Evolutionary conservation across 2,888 invertebrate genomes (phyloP).

Genomic region (Drosophila gaucha): DNA sequence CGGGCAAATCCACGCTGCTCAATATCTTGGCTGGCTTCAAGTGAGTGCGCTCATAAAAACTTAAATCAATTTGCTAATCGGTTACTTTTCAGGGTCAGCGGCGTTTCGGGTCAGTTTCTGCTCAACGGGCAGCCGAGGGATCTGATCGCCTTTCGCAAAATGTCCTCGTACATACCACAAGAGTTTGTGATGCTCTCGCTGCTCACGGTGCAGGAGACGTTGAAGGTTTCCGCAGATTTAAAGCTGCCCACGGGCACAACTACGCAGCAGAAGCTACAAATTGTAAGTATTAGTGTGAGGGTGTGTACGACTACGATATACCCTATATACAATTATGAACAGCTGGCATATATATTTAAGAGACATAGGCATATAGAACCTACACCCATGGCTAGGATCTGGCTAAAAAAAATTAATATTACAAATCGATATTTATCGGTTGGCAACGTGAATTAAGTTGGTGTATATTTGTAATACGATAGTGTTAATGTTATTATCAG

Average conservation of each 20-base stretch:
- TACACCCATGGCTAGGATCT: too few species aligned
- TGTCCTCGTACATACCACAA: slow-evolving; percentile 93
- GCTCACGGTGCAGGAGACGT: slow-evolving; percentile 93
- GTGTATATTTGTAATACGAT: too few species aligned
- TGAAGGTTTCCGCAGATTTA: slow-evolving; percentile 92
- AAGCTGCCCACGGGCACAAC: slow-evolving; percentile 89
- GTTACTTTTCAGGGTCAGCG: slow-evolving; percentile 60
- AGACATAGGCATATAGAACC: too few species aligned
- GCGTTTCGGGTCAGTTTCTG: slow-evolving; percentile 88
- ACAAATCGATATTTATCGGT: too few species aligned
- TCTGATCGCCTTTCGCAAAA: slow-evolving; percentile 87
- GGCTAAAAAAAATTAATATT: too few species aligned
- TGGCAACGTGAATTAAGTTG: too few species aligned
- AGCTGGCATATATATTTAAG: too few species aligned
- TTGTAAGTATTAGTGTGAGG: slow-evolving; percentile 86
- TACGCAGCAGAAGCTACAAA: slow-evolving; percentile 87
- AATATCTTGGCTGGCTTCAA: slow-evolving; percentile 90
- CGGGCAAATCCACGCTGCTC: slow-evolving; percentile 91
- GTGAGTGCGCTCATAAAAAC: slow-evolving; percentile 82
- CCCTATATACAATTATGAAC: too few species aligned
- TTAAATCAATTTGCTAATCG: accelerated
- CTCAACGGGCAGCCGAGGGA: slow-evolving; percentile 89
- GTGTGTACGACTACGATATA: not conserved
- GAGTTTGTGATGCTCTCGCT: slow-evolving; percentile 91
- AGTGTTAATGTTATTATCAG: too few species aligned